Base-by-base conservation (phyloP, 2,797 vertebrate species). In the Semotilus atromaculatus region DNA sequence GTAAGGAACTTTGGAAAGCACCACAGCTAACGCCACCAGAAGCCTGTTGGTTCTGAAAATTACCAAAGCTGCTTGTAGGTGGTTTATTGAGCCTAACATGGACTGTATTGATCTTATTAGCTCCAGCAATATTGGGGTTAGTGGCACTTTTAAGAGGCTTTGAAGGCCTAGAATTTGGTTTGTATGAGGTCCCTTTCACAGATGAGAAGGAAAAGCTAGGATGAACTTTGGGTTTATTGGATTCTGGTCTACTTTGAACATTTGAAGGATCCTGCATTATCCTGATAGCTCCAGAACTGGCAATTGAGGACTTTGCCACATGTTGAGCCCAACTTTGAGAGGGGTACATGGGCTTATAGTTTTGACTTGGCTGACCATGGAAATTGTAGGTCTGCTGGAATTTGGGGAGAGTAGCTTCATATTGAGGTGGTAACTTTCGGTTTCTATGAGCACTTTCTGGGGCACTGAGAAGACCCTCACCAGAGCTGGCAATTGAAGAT, bases 231-330 rank as follows among this genome's bases (percentile, higher is more conserved):
- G 14, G 58, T 23, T 53, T 66, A 38, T 66, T 53, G 4, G 45
- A 53, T 16, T 67, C 43, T 10, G 23, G 38, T 40, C 16, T 10
- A 38, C 43, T 82, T 38, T 38, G 29, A 48, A 43, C 26, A 78
- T 3, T 43, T 8, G 4, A 23, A 70, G 74, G 64, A 71, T 0
- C 29, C 2, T 45, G 66, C 7, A 29, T 40, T 5, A 78, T 34
- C 2, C 43, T 26, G 53, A 84, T 84, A 10, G 21, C 29, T 11
- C 66, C 21, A 78, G 82, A 79, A 71, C 64, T 84, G 38, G 21
- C 38, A 29, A 29, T 2, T 60, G 53, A 13, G 26, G 74, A 70
- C 36, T 68, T 68, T 5, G 8, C 18, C 19, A 58, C 62, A 23
- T 2, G 3, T 55, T 11, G 74, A 67, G 21, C 18, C 2, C 5